phyloP scores from a whole-genome alignment of 2,113 vertebrate genomes.

The Tragelaphus strepsiceros region DNA sequence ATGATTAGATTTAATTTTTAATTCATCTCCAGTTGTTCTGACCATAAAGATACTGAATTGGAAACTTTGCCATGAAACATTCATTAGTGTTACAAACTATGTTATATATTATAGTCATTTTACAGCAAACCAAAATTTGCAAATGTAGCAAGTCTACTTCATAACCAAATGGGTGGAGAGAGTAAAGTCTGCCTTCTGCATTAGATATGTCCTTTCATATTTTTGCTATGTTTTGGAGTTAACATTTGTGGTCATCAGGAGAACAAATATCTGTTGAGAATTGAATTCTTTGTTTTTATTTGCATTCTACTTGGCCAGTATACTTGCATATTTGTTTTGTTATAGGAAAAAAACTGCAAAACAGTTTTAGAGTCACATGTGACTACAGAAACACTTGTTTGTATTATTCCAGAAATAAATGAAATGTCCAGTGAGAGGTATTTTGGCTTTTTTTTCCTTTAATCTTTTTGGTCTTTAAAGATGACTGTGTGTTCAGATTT shows the following conservation, averaged over 20 bases:
- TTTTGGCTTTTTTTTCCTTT: neutral
- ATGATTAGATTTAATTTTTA: neutral
- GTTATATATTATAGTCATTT: neutral
- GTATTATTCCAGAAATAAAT: neutral
- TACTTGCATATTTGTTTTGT: neutral
- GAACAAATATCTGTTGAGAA: neutral
- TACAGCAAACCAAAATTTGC: neutral
- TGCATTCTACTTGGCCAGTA: neutral
- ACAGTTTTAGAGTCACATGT: neutral
- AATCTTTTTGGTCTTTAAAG: neutral
- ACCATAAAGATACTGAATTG: neutral
- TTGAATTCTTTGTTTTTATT: neutral
- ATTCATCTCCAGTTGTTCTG: neutral
- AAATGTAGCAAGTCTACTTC: neutral
- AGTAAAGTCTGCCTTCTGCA: neutral
- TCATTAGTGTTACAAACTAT: neutral
- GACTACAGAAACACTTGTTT: neutral
- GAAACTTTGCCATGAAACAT: neutral
- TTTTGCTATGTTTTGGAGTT: neutral
- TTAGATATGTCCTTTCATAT: neutral
- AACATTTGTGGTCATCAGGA: neutral
- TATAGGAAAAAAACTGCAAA: neutral
- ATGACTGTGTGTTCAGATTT: neutral
- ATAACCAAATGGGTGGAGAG: neutral
- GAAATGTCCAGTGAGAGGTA: neutral